phyloP scores from a whole-genome alignment of 2,113 vertebrate species.

The Antechinus flavipes region DNA sequence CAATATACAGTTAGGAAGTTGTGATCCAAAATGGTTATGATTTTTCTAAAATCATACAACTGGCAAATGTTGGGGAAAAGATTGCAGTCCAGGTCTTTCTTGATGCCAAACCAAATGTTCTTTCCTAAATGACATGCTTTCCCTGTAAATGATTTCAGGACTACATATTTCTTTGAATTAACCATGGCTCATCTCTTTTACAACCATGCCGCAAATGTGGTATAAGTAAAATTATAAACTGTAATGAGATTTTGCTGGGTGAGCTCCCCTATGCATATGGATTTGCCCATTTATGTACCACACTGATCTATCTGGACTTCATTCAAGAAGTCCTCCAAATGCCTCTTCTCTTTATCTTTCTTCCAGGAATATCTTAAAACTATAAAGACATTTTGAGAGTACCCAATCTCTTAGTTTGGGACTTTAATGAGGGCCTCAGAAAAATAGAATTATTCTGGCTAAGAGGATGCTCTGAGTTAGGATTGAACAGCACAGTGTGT shows the following conservation, averaged over 20 bases:
- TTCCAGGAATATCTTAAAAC: neutral
- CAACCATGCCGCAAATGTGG: neutral
- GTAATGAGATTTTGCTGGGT: constrained; percentile 31
- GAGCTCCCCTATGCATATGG: constrained; percentile 24
- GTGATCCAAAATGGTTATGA: neutral
- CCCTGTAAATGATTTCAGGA: constrained; percentile 10
- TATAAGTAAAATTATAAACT: constrained; percentile 36
- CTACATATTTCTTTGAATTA: constrained; percentile 43
- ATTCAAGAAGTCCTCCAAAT: neutral
- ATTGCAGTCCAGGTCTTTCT: neutral
- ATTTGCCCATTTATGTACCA: neutral
- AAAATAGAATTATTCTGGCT: neutral
- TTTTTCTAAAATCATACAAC: neutral
- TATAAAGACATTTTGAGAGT: neutral
- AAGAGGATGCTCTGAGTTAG: neutral
- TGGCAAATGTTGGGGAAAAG: neutral
- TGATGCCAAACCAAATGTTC: neutral
- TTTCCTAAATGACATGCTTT: neutral
- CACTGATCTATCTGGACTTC: neutral
- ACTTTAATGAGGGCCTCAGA: neutral
- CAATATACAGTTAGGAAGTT: constrained; percentile 13
- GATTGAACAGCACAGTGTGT: neutral
- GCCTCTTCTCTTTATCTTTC: neutral
- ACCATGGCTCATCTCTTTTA: constrained; percentile 4
- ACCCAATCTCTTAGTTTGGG: neutral